A percentile compares a stretch with the other conserved stretches of the same genome.
These are phyloP conservation scores for Nylanderia fulva DNA, from an alignment of 1,140 invertebrate species.

Conservation along the genomic window DNA sequence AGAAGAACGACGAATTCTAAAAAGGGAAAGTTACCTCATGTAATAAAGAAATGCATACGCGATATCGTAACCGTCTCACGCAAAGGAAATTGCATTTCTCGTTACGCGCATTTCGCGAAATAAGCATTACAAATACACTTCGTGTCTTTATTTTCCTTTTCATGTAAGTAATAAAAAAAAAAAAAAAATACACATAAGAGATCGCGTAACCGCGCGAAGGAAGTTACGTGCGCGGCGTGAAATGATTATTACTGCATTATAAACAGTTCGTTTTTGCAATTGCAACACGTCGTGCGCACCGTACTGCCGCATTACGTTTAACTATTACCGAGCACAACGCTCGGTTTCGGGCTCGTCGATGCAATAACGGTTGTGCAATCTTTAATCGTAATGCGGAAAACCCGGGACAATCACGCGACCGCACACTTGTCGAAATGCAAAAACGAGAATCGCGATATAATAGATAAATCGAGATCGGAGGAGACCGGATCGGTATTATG, in stretches of 20 bases:
- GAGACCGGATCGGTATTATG: neutral
- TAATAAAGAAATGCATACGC: neutral
- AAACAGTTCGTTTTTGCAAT: slow-evolving; percentile 17
- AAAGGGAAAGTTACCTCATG: slow-evolving; percentile 1
- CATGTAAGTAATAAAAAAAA: too few relatives aligned
- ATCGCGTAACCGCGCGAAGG: neutral
- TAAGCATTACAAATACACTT: neutral
- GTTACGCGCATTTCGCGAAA: neutral
- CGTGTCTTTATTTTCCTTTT: slow-evolving; percentile 6
- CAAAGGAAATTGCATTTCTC: neutral
- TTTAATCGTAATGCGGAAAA: slow-evolving; percentile 57
- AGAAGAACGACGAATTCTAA: neutral
- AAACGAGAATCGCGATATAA: neutral
- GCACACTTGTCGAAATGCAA: neutral
- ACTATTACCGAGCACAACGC: neutral
- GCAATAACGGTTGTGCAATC: slow-evolving; percentile 64
- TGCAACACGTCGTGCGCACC: slow-evolving; percentile 8
- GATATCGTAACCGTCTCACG: neutral
- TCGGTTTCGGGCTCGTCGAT: slow-evolving; percentile 6
- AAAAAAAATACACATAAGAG: neutral
- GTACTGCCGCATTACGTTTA: slow-evolving; percentile 23
- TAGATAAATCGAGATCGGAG: neutral
- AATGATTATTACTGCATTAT: neutral
- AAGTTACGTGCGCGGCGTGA: neutral
- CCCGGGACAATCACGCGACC: neutral